Evolutionary conservation across 2,888 invertebrate species (phyloP).

Genomic region (Melieria omissa): DNA sequence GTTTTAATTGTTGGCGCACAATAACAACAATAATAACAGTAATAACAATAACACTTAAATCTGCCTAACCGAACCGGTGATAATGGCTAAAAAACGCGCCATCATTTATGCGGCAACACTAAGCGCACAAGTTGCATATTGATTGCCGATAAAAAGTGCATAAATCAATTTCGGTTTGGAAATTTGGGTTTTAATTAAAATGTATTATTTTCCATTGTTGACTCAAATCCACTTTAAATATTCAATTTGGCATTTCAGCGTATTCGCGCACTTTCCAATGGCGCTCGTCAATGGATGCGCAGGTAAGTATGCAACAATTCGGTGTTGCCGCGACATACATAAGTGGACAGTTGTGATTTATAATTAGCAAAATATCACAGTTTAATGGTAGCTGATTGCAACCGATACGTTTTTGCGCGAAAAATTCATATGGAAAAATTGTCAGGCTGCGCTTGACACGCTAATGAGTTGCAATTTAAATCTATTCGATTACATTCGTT

Average conservation of each 20-base stretch:
- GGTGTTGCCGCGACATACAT: too few species aligned
- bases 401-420: too few species aligned
- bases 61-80: not conserved
- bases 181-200: conserved; percentile 22
- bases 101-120: too few species aligned
- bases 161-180: conserved; percentile 15
- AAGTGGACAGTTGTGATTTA: too few species aligned
- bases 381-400: too few species aligned
- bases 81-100: not conserved
- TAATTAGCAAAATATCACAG: too few species aligned
- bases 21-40: conserved; percentile 7
- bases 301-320: too few species aligned
- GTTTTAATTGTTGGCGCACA: conserved; percentile 11
- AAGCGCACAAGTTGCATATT: not conserved
- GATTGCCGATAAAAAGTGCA: conserved; percentile 8
- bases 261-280: too few species aligned
- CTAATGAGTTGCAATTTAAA: too few species aligned
- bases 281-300: too few species aligned
- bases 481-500: too few species aligned
- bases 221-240: not conserved
- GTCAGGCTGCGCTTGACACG: too few species aligned
- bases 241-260: not conserved
- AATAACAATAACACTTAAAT: not conserved
- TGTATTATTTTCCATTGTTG: conserved; percentile 18
- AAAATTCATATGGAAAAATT: not conserved